phyloP scores from a whole-genome alignment of 2,797 vertebrate genomes.

The Malurus leucopterus region DNA sequence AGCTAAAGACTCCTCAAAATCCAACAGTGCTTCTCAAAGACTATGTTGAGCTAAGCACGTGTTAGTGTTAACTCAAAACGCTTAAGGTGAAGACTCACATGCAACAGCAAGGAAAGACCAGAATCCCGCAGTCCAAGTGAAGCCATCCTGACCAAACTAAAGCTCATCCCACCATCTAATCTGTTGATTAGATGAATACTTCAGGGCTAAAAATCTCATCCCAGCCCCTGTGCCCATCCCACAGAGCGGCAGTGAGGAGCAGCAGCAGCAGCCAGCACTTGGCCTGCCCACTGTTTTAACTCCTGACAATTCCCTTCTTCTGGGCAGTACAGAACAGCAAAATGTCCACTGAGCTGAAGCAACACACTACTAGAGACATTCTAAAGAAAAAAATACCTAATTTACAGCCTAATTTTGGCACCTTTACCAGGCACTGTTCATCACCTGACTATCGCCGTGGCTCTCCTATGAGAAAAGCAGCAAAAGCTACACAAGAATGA shows the following conservation, averaged over 20 bases:
- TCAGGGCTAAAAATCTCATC: neutral
- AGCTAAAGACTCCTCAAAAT: neutral
- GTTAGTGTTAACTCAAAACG: neutral
- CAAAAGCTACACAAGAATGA: neutral
- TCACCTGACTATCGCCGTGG: fast-evolving
- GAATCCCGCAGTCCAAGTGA: fast-evolving
- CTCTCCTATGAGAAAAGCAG: neutral
- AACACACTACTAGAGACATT: neutral
- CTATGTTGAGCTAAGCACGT: neutral
- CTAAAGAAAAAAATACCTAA: neutral
- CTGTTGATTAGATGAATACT: no score
- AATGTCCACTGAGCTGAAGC: neutral
- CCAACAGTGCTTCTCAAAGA: neutral
- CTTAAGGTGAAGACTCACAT: neutral
- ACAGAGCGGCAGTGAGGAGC: fast-evolving
- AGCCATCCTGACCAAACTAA: neutral
- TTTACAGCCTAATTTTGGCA: neutral
- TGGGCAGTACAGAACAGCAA: neutral
- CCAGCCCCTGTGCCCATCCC: neutral
- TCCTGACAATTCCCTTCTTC: neutral
- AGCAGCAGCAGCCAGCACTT: neutral
- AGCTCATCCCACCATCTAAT: no score
- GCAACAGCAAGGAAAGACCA: neutral
- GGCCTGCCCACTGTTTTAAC: fast-evolving
- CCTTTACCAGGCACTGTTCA: neutral